These are phyloP conservation scores for Capreolus pygargus DNA, from an alignment of 2,113 vertebrate species.

Conservation along the genomic window DNA sequence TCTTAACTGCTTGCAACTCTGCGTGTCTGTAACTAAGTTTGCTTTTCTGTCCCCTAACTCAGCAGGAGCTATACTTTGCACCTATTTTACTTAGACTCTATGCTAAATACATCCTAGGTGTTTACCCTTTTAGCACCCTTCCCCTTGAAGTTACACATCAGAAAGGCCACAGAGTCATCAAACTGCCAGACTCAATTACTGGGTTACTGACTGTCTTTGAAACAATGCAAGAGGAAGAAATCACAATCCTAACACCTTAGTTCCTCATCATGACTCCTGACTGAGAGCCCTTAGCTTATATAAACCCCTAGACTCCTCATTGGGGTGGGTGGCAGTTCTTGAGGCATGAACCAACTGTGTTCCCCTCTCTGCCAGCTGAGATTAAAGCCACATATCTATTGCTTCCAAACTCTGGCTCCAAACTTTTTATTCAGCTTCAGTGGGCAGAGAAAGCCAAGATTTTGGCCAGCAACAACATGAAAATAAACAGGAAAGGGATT, in stretches of 20 bases:
- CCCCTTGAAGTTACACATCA: background rate
- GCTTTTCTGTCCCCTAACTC: background rate
- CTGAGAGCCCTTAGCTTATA: background rate
- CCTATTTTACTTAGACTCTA: background rate
- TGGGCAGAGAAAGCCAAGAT: background rate
- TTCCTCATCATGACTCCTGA: background rate
- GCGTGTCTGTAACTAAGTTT: background rate
- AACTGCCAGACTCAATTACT: background rate
- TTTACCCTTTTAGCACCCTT: background rate
- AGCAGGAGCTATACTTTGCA: background rate
- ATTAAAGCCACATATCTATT: background rate
- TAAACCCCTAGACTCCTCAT: background rate
- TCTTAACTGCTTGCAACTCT: background rate
- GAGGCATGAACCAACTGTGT: background rate
- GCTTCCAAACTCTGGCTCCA: background rate
- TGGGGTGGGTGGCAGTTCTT: background rate
- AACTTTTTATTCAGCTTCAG: background rate
- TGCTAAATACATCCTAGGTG: background rate
- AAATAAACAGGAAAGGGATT: background rate
- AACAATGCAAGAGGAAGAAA: background rate
- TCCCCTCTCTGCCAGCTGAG: background rate
- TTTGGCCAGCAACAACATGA: background rate
- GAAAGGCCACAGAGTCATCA: background rate
- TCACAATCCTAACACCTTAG: background rate
- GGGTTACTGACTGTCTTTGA: background rate